Conservation (phyloP, 2,888 invertebrate species). For the Dolichopus griseipennis region DNA sequence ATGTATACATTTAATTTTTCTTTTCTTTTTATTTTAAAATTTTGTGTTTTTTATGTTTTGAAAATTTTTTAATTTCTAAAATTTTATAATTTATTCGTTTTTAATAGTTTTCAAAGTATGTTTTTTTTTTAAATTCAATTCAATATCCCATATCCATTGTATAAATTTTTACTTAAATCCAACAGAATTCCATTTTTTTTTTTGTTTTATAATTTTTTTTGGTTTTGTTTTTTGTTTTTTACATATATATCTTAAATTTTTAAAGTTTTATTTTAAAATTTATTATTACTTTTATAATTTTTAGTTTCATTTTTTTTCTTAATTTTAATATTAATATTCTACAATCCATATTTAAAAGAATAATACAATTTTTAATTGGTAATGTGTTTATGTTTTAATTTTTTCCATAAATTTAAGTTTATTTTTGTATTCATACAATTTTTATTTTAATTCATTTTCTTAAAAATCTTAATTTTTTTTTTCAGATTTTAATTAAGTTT, state of each 20-base stretch:
- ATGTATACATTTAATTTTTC: constrained; percentile 13
- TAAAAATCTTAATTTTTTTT: background rate
- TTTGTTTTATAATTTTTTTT: background rate
- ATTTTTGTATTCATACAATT: background rate
- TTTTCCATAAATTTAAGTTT: background rate
- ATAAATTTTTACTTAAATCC: constrained; percentile 1
- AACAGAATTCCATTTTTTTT: background rate
- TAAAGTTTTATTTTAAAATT: background rate
- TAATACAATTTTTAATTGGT: background rate
- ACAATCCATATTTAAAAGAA: constrained; percentile 5
- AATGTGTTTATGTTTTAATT: background rate
- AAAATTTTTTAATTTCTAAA: background rate
- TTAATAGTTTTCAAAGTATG: no score
- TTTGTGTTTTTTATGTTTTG: constrained; percentile 12
- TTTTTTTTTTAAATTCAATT: background rate
- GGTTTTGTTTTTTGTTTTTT: background rate
- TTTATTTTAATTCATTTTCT: background rate
- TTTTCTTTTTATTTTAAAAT: constrained; percentile 8
- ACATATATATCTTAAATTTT: constrained; percentile 6
- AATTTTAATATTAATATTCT: constrained; percentile 3
- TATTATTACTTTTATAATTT: background rate
- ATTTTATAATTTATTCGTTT: background rate
- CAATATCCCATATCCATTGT: background rate
- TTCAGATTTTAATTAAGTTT: no score
- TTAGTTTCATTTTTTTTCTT: background rate